Base-by-base conservation (phyloP, 2,113 vertebrate species). In the Rissa tridactyla region DNA sequence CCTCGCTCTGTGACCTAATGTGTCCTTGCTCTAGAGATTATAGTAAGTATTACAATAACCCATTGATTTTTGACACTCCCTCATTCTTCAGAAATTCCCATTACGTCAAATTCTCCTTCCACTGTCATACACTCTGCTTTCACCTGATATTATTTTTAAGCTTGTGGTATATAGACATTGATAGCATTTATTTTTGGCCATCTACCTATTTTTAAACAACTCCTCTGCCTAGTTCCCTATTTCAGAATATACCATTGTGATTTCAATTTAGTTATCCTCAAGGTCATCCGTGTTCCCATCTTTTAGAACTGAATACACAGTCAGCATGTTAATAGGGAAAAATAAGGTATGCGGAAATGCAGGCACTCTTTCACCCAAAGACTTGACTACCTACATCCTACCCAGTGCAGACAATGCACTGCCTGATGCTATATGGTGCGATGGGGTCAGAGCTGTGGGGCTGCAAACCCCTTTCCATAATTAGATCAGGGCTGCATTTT, bases 401-500 rank as follows among this genome's bases (percentile, higher is more conserved):
- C 18, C 23, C 88, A 77, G 71, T 5, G 26, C 76, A 92, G 82
- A 46, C 44, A 90, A 70, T 22, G 42, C 0, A 0, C 76, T 94
- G 82, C 64, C 69, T 81, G 60, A 69, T 94, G 30, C 68, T 51
- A 60, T 55, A 38, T 9, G 32, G 64, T 58, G 36, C 0, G 7
- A 75, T 40, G 77, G 95, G 70, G 76, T 87, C 84, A 89, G 69
- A 71, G 65, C 44, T 44, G 6, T 71, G 65, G 34, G 72, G 77
- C 69, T 64, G 46, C 32, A 86, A 91, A 62, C 7, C 4, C 68
- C n/a, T 84, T 82, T 82, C 83, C 66, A 64, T 89, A 95, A 92
- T 79, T 94, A 92, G 65, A 84, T 86, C 77, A 80, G n/a, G 57
- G 66, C 47, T 93, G 32, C n/a, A 76, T 90, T 94, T 95, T 96